Base-by-base conservation (phyloP, 2,797 vertebrate genomes). In the Catharus ustulatus region DNA sequence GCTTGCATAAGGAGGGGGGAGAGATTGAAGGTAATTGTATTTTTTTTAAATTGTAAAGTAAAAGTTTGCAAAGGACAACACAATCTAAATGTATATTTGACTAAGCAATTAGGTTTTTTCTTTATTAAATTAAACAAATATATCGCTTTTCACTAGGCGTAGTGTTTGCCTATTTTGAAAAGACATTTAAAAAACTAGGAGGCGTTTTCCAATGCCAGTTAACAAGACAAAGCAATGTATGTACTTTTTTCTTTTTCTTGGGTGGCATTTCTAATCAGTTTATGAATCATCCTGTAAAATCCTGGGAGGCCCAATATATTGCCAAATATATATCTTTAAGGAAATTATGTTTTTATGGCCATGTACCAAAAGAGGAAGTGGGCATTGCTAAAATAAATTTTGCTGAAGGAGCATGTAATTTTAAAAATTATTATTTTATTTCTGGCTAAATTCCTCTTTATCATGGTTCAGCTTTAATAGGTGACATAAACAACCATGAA, bases 401-500 rank as follows among this genome's bases (percentile, higher is more conserved):
- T 43, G 22, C 32, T 64, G 23, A 38, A 68, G 51, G 3, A 49
- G 0, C 3, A 16, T 10, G 5, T 36, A 38, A 42, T 64, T 78
- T 30, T 30, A 19, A 77, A 92, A 67, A 9, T 2, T 21, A 5
- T 32, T 45, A 21, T 62, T 68, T 62, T 30, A 45, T 45, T 55
- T 85, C 15, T 48, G 6, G 2, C 5, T 61, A 45, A 87, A 84
- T 57, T 59, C 1, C 55, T 46, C 12, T 62, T 82, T 66, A 13
- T 4, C 4, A 7, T 19, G n/a, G 5, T 3, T 64, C 0, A 0
- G 1, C 7, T 66, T 73, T 84, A 71, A n/a, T 15, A 36, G 5
- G 10, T 26, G 4, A 20, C 8, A 26, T 52, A 40, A 58, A 42
- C 4, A 22, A 43, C 6, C 42, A 13, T 3, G 8, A 9, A 9